Evolutionary conservation across 2,797 vertebrate species (phyloP), one percentile per base, ranked within the genome.

Genomic region (Poeciliopsis infans): DNA sequence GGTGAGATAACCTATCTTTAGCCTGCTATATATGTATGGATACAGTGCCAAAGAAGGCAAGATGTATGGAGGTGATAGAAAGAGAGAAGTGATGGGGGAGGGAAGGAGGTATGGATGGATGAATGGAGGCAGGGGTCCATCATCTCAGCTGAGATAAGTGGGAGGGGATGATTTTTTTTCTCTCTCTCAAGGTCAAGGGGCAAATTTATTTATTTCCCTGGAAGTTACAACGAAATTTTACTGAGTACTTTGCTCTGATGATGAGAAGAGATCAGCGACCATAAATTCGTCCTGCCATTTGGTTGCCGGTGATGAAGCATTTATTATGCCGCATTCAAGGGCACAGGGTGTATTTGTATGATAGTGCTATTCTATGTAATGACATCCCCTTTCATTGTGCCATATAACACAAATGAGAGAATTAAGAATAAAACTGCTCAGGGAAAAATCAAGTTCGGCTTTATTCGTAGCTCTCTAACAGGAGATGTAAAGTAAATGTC

Each of bases 201-300:
- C 94, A 96, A 93, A 95, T 95, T 94, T 95, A 96, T 96, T 96
- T 96, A 95, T 96, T 96, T 96, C 94, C 89, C 88, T 90, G 92
- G 90, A 95, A 96, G 95, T 95, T 96, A 96, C 95, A 95, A 95
- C 95, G 94, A 95, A 94, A 95, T 96, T 96, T 96, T 96, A 95
- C 93, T 79, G 94, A 96, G 90, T 95, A 95, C 96, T 95, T 96
- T 95, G 93, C 92, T 86, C 85, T 92, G 93, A 95, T 96, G 95
- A 96, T 95, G 94, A 94, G 64, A 86, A 86, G 86, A 93, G 94
- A 95, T 95, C 94, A 93, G 93, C 75, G 72, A 91, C 90, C 87
- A 95, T 96, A 96, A 96, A 96, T 96, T 94, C 94, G 88, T 92
- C 93, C 94, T 94, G 93, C 91, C 92, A 93, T 95, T 95, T 94